These are phyloP conservation scores for Masticophis lateralis DNA, from an alignment of 2,797 vertebrate species.

Conservation along the genomic window DNA sequence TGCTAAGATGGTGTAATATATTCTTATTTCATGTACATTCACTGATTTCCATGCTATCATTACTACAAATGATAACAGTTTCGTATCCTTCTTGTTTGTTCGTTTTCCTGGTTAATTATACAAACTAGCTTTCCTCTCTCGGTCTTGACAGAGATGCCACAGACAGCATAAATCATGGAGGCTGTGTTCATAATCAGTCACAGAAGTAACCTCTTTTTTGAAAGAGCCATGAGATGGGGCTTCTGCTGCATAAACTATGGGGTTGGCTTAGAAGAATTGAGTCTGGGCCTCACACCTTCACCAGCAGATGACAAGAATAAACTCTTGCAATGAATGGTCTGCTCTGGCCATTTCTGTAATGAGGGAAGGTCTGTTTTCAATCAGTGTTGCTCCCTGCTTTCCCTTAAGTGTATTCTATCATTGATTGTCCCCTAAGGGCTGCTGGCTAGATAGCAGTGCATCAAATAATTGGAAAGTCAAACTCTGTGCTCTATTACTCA, in stretches of 20 bases:
- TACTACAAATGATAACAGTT: background rate
- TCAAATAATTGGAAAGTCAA: conserved; percentile 42
- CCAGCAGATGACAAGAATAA: conserved; percentile 22
- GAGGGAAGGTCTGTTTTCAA: conserved; percentile 40
- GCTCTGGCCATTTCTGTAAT: conserved; percentile 39
- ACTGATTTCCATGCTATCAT: background rate
- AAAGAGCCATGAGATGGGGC: background rate
- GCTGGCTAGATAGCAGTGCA: conserved; percentile 36
- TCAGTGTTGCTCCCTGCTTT: conserved; percentile 37
- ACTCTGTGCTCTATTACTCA: conserved; percentile 49
- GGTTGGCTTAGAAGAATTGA: background rate
- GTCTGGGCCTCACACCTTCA: conserved; percentile 5
- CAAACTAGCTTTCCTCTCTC: background rate
- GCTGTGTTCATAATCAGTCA: background rate
- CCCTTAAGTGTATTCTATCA: conserved; percentile 40
- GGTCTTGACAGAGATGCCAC: background rate
- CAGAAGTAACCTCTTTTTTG: background rate
- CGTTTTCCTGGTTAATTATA: background rate
- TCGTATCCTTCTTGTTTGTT: background rate
- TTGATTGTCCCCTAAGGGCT: conserved; percentile 33
- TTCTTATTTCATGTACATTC: background rate
- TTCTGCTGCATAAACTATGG: background rate
- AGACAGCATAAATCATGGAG: background rate
- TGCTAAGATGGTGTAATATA: background rate
- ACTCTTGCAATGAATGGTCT: conserved; percentile 19